phyloP scores from a whole-genome alignment of 2,797 vertebrate genomes.

The Pogoniulus pusillus region DNA sequence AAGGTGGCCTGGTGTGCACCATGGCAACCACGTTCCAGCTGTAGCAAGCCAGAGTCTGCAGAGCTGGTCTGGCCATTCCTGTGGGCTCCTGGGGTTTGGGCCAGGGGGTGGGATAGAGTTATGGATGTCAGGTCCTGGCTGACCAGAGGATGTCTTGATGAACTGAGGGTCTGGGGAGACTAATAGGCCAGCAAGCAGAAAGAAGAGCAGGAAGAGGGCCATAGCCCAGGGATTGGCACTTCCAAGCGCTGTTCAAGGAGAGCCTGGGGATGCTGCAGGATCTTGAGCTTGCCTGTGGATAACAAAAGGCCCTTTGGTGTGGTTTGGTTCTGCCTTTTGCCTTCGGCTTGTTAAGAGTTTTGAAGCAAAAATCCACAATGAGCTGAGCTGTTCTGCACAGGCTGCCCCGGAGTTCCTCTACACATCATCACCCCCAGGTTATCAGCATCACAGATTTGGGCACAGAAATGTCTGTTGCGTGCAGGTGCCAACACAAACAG shows the following conservation, averaged over 20 bases:
- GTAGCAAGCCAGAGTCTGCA: background rate
- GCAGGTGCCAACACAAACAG: background rate
- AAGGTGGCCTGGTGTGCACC: background rate
- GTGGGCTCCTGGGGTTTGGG: background rate
- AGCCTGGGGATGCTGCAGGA: background rate
- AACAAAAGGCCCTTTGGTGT: background rate
- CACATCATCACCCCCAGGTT: background rate
- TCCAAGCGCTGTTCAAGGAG: background rate
- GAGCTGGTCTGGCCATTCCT: background rate
- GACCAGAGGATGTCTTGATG: background rate
- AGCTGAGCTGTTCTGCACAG: background rate
- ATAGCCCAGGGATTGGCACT: background rate
- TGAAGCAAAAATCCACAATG: background rate
- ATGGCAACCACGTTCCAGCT: background rate
- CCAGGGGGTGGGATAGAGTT: background rate
- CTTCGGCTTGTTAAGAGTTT: background rate
- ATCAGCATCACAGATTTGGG: background rate
- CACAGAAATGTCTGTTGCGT: fast-evolving
- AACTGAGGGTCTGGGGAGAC: background rate
- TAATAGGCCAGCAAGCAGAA: background rate
- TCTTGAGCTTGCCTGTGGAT: background rate
- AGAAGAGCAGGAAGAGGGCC: background rate
- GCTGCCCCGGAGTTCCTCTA: background rate
- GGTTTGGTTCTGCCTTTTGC: background rate
- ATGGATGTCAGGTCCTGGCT: background rate